A percentile compares a stretch with the other conserved stretches of the same genome.
Evolutionary conservation across 2,797 vertebrate species (phyloP).

Genomic region (Loris lydekkerianus): DNA sequence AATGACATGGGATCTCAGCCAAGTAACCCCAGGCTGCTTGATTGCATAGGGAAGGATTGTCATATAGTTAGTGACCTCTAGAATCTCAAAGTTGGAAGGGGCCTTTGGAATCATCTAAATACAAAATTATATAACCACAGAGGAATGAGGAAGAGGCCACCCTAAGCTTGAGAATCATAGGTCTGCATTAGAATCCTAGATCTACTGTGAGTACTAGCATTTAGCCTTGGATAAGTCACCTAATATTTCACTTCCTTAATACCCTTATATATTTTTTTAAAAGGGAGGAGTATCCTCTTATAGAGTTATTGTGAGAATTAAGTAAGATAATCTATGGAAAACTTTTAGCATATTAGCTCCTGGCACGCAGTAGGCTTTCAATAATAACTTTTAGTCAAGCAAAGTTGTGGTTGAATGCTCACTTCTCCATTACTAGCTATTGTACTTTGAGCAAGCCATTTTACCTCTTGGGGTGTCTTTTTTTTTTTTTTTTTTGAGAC

Average conservation of each 20-base stretch:
- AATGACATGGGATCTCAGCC: conserved; percentile 1
- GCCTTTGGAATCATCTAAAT: conserved; percentile 58
- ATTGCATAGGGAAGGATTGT: conserved; percentile 12
- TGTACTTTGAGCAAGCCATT: conserved; percentile 61
- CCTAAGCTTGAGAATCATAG: conserved; percentile 18
- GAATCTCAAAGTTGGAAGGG: conserved; percentile 34
- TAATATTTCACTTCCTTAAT: conserved; percentile 63
- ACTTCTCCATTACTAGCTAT: conserved; percentile 18
- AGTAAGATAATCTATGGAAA: conserved; percentile 68
- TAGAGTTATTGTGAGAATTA: conserved; percentile 69
- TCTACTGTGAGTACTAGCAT: neutral
- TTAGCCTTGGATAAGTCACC: conserved; percentile 49
- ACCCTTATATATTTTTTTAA: neutral
- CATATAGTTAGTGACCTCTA: conserved; percentile 23
- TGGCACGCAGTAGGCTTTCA: conserved; percentile 22
- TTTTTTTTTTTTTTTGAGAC: no score
- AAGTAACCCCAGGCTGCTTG: conserved; percentile 12
- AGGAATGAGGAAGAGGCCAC: neutral
- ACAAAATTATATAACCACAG: neutral
- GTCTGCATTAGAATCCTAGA: conserved; percentile 13
- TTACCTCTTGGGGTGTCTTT: conserved; percentile 21
- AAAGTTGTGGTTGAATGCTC: conserved; percentile 51
- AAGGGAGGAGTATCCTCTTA: neutral
- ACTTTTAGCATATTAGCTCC: conserved; percentile 48
- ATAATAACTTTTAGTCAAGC: conserved; percentile 59